Evolutionary conservation across 2,113 vertebrate species (phyloP).

Genomic region (Laterallus jamaicensis): DNA sequence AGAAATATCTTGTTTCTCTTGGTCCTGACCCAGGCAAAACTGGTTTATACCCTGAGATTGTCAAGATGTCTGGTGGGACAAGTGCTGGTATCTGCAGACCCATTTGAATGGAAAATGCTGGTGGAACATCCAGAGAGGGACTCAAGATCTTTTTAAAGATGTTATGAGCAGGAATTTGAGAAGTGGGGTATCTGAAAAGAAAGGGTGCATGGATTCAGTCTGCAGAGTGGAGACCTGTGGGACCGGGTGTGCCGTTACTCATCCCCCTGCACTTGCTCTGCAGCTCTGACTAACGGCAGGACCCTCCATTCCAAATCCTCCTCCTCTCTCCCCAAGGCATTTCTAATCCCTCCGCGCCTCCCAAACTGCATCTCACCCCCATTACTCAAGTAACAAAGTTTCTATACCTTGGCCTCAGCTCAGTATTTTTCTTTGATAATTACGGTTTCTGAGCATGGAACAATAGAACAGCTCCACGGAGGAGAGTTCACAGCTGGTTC

Average conservation of each 20-base stretch:
- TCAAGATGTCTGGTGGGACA: not conserved
- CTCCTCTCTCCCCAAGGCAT: not conserved
- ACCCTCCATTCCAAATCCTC: not conserved
- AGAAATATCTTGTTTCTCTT: slow-evolving; percentile 29
- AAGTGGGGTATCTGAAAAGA: not conserved
- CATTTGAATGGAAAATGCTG: not conserved
- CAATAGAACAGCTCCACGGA: not conserved
- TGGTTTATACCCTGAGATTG: not conserved
- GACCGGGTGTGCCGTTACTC: slow-evolving; percentile 55
- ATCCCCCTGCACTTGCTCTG: not conserved
- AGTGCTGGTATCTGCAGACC: not conserved
- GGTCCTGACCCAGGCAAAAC: not conserved
- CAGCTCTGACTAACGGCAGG: slow-evolving; percentile 16
- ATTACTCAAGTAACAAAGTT: slow-evolving; percentile 28
- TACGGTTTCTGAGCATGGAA: slow-evolving; percentile 15
- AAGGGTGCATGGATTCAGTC: not conserved
- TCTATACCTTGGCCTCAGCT: not conserved
- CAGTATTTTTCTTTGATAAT: slow-evolving; percentile 10
- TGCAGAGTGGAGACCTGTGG: not conserved
- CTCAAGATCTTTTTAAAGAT: not conserved
- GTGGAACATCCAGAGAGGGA: not conserved
- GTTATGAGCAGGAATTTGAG: not conserved
- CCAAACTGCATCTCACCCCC: not conserved
- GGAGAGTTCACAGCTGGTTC: slow-evolving; percentile 48
- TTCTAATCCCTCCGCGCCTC: slow-evolving; percentile 6